These are phyloP conservation scores for Orthosia gracilis DNA, from an alignment of 2,888 invertebrate species.

Conservation along the genomic window DNA sequence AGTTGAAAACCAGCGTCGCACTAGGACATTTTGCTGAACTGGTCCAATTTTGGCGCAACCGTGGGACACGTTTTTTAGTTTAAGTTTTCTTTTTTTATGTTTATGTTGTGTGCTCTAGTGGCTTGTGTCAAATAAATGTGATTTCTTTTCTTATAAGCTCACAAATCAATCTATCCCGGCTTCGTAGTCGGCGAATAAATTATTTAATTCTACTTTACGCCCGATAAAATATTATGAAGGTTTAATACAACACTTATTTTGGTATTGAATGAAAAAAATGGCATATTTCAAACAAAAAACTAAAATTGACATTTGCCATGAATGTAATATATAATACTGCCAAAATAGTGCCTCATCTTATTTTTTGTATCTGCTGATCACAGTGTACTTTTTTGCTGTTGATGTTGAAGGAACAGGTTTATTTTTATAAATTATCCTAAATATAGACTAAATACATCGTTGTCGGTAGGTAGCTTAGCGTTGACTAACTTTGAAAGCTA, in stretches of 20 bases:
- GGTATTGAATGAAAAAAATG: neutral
- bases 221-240: neutral
- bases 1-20: no score
- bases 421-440: neutral
- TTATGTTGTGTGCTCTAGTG: no score
- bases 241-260: neutral
- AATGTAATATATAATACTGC: neutral
- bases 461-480: neutral
- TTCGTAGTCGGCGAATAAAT: neutral
- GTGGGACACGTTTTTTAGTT: no score
- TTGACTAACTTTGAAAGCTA: no score
- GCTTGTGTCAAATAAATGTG: no score
- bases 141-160: no score
- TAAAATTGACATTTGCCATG: neutral
- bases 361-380: neutral
- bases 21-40: no score
- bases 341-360: neutral
- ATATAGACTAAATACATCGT: neutral
- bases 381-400: neutral
- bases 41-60: no score
- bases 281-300: neutral
- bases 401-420: neutral
- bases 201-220: neutral
- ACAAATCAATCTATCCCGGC: no score
- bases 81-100: no score